Percentiles rank a stretch among this genome's conserved stretches.
Conservation (phyloP, 2,113 vertebrate species). For the Lipophrys pholis region DNA sequence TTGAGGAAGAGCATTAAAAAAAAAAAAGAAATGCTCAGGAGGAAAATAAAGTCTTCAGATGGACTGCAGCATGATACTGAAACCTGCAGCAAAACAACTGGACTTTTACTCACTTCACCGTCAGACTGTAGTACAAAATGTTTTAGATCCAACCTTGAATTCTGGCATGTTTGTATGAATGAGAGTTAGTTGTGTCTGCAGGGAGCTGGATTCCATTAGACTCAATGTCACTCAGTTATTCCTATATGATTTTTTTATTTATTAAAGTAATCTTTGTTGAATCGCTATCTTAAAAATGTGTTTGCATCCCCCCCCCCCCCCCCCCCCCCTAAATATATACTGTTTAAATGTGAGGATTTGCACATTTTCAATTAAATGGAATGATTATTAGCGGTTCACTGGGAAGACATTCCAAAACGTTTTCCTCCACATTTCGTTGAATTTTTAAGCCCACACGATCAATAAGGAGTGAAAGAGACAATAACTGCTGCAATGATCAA, state of each 20-base stretch:
- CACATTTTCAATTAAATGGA: background rate
- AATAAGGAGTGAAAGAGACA: background rate
- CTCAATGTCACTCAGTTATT: background rate
- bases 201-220: no score
- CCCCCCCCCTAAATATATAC: no score
- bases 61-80: background rate
- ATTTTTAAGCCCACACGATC: background rate
- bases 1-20: background rate
- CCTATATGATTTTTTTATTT: background rate
- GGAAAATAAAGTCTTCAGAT: conserved; percentile 3
- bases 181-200: background rate
- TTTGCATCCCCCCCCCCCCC: no score
- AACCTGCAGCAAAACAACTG: background rate
- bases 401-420: no score
- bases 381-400: background rate
- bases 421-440: no score
- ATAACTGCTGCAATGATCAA: background rate
- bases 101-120: background rate
- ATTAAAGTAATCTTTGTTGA: no score
- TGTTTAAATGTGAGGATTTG: background rate
- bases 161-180: background rate
- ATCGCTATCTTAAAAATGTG: no score
- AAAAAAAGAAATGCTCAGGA: background rate
- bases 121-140: background rate
- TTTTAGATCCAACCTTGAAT: background rate